A percentile compares a stretch with the other conserved stretches of the same genome.
Conservation (phyloP, 1,140 invertebrate species). For the Panagrolaimus sp. region DNA sequence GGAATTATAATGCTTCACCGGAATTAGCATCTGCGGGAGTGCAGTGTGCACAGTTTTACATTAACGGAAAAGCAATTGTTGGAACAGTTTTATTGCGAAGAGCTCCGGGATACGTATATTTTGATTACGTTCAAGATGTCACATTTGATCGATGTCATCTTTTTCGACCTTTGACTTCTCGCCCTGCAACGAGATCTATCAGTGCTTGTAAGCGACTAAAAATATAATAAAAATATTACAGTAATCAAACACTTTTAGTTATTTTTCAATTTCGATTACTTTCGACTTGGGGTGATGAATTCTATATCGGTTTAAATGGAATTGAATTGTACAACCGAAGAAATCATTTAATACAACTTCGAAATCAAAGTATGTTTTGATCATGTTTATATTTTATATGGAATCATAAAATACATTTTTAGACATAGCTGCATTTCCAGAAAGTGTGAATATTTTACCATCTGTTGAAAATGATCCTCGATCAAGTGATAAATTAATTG, state of each 20-base stretch:
- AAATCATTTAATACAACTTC: constrained; percentile 67
- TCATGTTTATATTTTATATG: constrained; percentile 13
- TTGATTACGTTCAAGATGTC: constrained; percentile 58
- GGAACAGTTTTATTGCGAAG: constrained; percentile 45
- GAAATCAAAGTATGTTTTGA: constrained; percentile 67
- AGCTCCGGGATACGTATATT: constrained; percentile 56
- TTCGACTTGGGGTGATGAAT: constrained; percentile 75
- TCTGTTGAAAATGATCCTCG: constrained; percentile 68
- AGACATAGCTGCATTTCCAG: constrained; percentile 76
- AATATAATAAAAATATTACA: constrained; percentile 9
- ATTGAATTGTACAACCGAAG: constrained; percentile 70
- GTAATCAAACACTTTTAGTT: constrained; percentile 60
- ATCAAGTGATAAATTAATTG: constrained; percentile 74
- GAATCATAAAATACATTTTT: constrained; percentile 25
- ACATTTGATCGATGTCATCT: constrained; percentile 44
- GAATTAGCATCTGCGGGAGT: constrained; percentile 73
- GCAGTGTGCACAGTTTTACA: constrained; percentile 58
- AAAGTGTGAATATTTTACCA: constrained; percentile 72
- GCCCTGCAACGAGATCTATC: constrained; percentile 49
- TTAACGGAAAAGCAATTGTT: constrained; percentile 43
- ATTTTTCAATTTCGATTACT: constrained; percentile 73
- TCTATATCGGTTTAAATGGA: constrained; percentile 76
- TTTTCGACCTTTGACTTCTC: constrained; percentile 29
- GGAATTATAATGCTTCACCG: constrained; percentile 75
- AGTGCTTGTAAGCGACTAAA: constrained; percentile 47